phyloP scores from a whole-genome alignment of 1,140 invertebrate genomes.

The Drosophila tristis region DNA sequence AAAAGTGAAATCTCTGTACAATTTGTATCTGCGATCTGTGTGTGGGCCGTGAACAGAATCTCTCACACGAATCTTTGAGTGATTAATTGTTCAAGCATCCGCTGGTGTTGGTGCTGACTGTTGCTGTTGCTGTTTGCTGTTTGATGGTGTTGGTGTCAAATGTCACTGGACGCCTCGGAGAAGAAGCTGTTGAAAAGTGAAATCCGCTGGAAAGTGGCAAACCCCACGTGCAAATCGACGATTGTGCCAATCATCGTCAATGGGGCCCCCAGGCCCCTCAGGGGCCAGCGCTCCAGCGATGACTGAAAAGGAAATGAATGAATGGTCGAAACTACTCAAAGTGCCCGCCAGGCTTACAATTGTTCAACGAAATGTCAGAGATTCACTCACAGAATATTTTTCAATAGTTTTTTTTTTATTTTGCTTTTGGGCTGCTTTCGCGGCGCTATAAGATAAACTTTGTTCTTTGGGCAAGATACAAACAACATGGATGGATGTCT shows the following conservation, averaged over 20 bases:
- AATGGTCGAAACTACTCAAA: conserved; percentile 45
- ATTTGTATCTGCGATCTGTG: conserved; percentile 15
- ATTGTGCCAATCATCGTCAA: conserved; percentile 75
- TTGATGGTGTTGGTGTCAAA: conserved; percentile 49
- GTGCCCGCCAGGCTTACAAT: conserved; percentile 49
- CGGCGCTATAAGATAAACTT: conserved; percentile 72
- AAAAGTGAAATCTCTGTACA: conserved; percentile 41
- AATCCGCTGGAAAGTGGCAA: conserved; percentile 50
- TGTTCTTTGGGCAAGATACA: conserved; percentile 82
- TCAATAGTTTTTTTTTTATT: conserved; percentile 70
- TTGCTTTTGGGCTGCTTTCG: conserved; percentile 58
- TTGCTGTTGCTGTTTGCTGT: too few species aligned
- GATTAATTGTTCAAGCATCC: conserved; percentile 55
- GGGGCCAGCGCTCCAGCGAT: conserved; percentile 39
- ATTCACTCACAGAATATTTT: conserved; percentile 53
- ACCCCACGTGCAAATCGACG: conserved; percentile 39
- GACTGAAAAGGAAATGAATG: conserved; percentile 59
- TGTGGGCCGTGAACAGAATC: conserved; percentile 42
- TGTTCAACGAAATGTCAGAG: conserved; percentile 51
- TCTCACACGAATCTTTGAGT: conserved; percentile 27
- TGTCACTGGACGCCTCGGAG: conserved; percentile 40
- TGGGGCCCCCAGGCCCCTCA: conserved; percentile 18
- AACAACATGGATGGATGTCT: conserved; percentile 62
- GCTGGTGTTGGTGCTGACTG: conserved; percentile 30
- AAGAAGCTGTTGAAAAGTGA: conserved; percentile 60